These are phyloP conservation scores for Melanotaenia trifasciata DNA, from an alignment of 2,797 vertebrate species.

Conservation along the genomic window DNA sequence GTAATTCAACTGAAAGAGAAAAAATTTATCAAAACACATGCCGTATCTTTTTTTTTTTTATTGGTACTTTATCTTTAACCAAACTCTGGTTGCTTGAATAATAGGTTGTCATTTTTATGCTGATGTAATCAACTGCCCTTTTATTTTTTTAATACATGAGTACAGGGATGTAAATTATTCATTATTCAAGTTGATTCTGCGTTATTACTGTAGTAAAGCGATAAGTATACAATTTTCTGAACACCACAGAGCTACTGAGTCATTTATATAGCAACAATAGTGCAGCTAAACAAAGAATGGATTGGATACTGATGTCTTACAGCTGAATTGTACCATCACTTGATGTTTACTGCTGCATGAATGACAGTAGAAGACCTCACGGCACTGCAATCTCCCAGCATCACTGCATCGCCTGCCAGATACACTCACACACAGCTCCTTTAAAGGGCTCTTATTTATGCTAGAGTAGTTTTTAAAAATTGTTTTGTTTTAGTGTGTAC, in stretches of 20 bases:
- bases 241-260: conserved; percentile 52
- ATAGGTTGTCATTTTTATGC: conserved; percentile 53
- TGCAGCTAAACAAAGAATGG: conserved; percentile 5
- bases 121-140: conserved; percentile 40
- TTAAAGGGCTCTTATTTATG: conserved; percentile 62
- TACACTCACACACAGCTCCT: conserved; percentile 52
- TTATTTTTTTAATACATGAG: conserved; percentile 57
- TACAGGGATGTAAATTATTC: conserved; percentile 57
- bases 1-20: conserved; percentile 40
- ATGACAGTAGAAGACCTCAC: neutral
- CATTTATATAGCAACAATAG: neutral
- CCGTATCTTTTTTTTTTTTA: conserved; percentile 42
- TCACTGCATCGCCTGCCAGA: conserved; percentile 34
- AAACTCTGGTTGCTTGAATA: conserved; percentile 69
- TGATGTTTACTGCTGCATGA: conserved; percentile 1
- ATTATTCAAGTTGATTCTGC: conserved; percentile 31
- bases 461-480: conserved; percentile 39
- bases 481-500: conserved; percentile 54
- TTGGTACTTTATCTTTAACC: conserved; percentile 70
- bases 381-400: neutral
- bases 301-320: conserved; percentile 7
- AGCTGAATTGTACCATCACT: conserved; percentile 23
- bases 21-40: conserved; percentile 10
- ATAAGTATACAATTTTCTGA: conserved; percentile 24
- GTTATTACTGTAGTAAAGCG: conserved; percentile 18